phyloP scores from a whole-genome alignment of 2,888 invertebrate genomes.

The Brenthis ino region DNA sequence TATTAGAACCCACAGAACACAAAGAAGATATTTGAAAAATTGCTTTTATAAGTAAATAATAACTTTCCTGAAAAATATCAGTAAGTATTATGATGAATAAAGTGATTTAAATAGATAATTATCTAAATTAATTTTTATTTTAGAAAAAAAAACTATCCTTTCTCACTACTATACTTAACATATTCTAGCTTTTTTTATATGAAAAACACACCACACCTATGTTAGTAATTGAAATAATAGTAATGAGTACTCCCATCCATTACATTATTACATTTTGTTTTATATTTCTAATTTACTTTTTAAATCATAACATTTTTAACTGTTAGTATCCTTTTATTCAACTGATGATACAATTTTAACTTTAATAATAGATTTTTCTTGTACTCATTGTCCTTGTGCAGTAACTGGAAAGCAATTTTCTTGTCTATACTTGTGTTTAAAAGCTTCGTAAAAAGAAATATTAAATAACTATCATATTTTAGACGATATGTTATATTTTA shows the following conservation, averaged over 20 bases:
- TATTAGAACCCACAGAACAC: constrained; percentile 19
- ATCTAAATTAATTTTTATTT: too few relatives aligned
- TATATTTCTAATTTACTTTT: too few relatives aligned
- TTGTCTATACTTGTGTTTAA: neutral
- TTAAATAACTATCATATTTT: neutral
- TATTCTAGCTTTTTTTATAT: too few relatives aligned
- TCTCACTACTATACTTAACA: too few relatives aligned
- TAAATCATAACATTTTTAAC: neutral
- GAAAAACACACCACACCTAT: too few relatives aligned
- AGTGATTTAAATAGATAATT: too few relatives aligned
- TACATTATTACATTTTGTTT: too few relatives aligned
- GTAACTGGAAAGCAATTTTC: neutral
- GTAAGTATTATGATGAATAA: neutral
- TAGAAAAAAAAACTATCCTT: too few relatives aligned
- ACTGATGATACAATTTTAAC: constrained; percentile 1
- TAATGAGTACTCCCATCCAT: too few relatives aligned
- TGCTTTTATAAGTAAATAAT: neutral
- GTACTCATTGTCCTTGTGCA: neutral
- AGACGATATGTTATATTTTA: too few relatives aligned
- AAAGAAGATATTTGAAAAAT: neutral
- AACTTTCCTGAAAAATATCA: neutral
- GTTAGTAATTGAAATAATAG: too few relatives aligned
- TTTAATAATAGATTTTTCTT: constrained; percentile 7
- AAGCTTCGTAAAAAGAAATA: neutral
- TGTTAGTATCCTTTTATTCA: constrained; percentile 3